These are phyloP conservation scores for Ferrisia virgata DNA, from an alignment of 2,888 invertebrate species.

Conservation along the genomic window DNA sequence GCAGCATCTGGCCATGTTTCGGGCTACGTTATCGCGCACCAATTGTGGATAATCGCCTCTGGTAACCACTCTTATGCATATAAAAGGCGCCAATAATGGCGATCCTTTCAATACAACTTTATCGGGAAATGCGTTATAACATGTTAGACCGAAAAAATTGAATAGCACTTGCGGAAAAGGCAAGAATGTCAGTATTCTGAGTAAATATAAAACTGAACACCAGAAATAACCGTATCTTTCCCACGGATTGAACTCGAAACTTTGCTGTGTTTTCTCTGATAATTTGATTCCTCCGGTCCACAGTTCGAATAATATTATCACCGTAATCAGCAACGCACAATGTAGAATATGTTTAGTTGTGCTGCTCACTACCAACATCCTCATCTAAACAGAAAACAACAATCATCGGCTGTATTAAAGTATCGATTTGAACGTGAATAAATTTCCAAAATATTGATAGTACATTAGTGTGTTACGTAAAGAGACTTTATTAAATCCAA, in stretches of 20 bases:
- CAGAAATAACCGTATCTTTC: constrained; percentile 73
- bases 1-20: constrained; percentile 82
- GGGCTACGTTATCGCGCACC: constrained; percentile 78
- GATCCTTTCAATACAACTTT: constrained; percentile 85
- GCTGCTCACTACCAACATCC: constrained; percentile 58
- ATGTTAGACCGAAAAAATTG: constrained; percentile 78
- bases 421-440: not conserved
- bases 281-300: constrained; percentile 57
- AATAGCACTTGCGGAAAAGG: constrained; percentile 86
- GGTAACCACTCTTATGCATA: constrained; percentile 91
- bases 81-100: constrained; percentile 86
- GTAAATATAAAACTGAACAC: constrained; percentile 69
- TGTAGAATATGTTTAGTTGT: constrained; percentile 76
- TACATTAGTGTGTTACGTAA: not conserved
- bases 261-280: constrained; percentile 56
- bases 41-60: constrained; percentile 90
- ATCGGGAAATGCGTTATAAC: constrained; percentile 93
- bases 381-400: constrained; percentile 47
- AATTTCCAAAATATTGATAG: not conserved
- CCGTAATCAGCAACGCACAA: constrained; percentile 69
- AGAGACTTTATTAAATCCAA: not conserved
- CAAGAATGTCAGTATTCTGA: constrained; percentile 76
- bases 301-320: constrained; percentile 71
- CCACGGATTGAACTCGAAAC: constrained; percentile 70
- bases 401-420: not conserved